Conservation (phyloP, 1,140 invertebrate species). For the Heliconius congener region DNA sequence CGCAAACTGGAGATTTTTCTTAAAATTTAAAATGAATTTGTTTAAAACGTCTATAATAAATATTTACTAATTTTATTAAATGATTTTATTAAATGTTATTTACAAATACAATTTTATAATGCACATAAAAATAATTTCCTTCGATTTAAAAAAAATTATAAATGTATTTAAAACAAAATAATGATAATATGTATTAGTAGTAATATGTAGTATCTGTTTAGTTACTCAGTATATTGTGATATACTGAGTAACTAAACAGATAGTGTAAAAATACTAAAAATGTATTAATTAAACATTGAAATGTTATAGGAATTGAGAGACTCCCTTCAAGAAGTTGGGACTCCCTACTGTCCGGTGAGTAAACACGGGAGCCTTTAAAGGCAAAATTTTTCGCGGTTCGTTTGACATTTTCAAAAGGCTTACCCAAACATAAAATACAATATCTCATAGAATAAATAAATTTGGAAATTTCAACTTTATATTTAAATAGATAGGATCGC, state of each 20-base stretch:
- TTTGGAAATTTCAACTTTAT: slow-evolving; percentile 43
- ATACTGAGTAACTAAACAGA: not conserved
- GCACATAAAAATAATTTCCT: no score
- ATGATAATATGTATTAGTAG: no score
- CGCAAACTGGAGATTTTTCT: no score
- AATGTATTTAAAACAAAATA: no score
- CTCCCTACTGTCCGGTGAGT: slow-evolving; percentile 60
- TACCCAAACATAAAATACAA: slow-evolving; percentile 46
- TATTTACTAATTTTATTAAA: no score
- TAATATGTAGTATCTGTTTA: no score
- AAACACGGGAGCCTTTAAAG: slow-evolving; percentile 64
- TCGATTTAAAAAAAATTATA: no score
- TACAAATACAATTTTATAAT: no score
- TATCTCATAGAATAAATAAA: slow-evolving; percentile 14
- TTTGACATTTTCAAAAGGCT: slow-evolving; percentile 65
- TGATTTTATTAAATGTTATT: no score
- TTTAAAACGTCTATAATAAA: not conserved
- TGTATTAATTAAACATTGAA: not conserved
- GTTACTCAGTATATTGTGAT: no score
- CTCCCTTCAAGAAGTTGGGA: slow-evolving; percentile 37
- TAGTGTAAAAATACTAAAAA: not conserved
- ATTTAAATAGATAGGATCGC: slow-evolving; percentile 19
- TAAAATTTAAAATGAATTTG: no score
- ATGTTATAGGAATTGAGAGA: not conserved
- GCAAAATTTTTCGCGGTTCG: slow-evolving; percentile 72